These are phyloP conservation scores for Chaetorhynchus papuensis DNA, from an alignment of 2,113 vertebrate species.

Conservation along the genomic window DNA sequence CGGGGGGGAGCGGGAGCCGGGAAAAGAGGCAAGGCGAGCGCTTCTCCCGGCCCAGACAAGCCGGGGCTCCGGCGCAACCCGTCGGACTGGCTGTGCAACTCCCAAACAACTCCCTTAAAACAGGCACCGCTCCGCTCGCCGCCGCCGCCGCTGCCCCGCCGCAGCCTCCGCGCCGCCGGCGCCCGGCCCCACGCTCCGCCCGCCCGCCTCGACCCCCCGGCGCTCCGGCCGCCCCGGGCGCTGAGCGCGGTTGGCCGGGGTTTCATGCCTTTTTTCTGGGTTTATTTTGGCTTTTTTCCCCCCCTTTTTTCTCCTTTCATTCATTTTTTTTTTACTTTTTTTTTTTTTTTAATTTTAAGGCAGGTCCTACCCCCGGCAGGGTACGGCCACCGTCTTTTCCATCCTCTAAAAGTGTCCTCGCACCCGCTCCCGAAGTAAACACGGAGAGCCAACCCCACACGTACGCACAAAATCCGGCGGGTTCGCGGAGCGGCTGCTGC, in stretches of 20 bases:
- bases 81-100: too few species aligned
- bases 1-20: background rate
- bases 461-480: background rate
- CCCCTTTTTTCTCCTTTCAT: too few species aligned
- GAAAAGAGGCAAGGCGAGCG: constrained; percentile 1
- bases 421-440: background rate
- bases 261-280: background rate
- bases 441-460: background rate
- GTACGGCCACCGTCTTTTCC: background rate
- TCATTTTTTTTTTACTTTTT: too few species aligned
- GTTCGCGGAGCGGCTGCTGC: background rate
- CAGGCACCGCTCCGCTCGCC: too few species aligned
- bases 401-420: background rate
- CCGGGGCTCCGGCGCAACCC: background rate
- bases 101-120: too few species aligned
- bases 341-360: background rate
- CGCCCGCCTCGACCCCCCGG: background rate
- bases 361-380: background rate
- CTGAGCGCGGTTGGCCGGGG: background rate
- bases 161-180: background rate
- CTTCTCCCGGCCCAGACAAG: constrained; percentile 61
- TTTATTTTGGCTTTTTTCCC: too few species aligned
- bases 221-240: background rate
- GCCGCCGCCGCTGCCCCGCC: too few species aligned
- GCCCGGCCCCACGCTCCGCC: background rate